A percentile compares a stretch with the other conserved stretches of the same genome.
phyloP scores from a whole-genome alignment of 1,140 invertebrate genomes.

The Drosophila albomicans region DNA sequence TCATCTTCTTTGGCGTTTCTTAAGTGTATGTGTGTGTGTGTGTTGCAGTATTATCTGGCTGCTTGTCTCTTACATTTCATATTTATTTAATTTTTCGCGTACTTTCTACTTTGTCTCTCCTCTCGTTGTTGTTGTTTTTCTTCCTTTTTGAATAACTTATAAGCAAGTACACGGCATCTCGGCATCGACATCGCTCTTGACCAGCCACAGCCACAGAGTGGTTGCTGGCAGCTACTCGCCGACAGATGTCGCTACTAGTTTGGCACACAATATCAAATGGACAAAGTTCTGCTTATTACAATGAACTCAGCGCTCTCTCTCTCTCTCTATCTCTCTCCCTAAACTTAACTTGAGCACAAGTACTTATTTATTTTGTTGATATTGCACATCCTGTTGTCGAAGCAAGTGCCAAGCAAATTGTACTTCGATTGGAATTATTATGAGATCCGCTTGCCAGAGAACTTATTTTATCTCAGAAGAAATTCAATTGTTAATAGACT shows the following conservation, averaged over 20 bases:
- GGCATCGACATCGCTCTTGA: slow-evolving; percentile 9
- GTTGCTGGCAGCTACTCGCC: background rate
- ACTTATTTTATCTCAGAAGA: no score
- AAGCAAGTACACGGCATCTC: slow-evolving; percentile 30
- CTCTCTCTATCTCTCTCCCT: no score
- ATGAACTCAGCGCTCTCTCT: background rate
- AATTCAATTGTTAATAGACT: no score
- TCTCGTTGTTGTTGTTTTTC: slow-evolving; percentile 32
- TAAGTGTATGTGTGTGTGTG: slow-evolving; percentile 31
- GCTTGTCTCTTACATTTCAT: slow-evolving; percentile 65
- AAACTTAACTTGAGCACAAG: background rate
- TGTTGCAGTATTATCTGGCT: slow-evolving; percentile 46
- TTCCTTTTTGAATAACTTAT: slow-evolving; percentile 68
- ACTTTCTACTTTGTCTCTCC: slow-evolving; percentile 67
- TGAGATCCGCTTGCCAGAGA: no score
- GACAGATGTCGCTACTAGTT: slow-evolving; percentile 21
- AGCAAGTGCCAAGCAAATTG: background rate
- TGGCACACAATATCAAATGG: background rate
- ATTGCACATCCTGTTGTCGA: background rate
- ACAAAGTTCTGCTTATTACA: slow-evolving; percentile 7
- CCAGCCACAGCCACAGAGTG: slow-evolving; percentile 4
- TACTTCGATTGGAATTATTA: background rate
- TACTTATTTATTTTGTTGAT: background rate
- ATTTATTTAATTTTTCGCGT: slow-evolving; percentile 77
- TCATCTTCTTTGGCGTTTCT: slow-evolving; percentile 45